phyloP scores from a whole-genome alignment of 2,797 vertebrate species.

The Parotocinclus haroldoi region DNA sequence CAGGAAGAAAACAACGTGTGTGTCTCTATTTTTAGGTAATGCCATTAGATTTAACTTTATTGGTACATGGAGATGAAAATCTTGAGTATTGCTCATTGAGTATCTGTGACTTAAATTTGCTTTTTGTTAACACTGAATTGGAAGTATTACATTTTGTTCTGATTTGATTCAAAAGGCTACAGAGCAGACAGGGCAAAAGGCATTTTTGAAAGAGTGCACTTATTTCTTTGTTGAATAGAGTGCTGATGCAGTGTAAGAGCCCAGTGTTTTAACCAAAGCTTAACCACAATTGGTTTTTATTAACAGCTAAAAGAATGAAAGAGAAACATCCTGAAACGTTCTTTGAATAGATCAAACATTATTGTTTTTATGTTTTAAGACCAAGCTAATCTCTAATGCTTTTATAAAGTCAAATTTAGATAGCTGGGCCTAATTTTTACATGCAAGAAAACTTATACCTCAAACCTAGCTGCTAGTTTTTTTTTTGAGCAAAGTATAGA shows the following conservation, averaged over 20 bases:
- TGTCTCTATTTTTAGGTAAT: slow-evolving; percentile 65
- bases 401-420: slow-evolving; percentile 43
- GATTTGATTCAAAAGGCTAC: slow-evolving; percentile 53
- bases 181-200: slow-evolving; percentile 42
- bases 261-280: slow-evolving; percentile 90
- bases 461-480: slow-evolving; percentile 86
- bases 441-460: slow-evolving; percentile 93
- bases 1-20: slow-evolving; percentile 62
- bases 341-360: slow-evolving; percentile 75
- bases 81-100: slow-evolving; percentile 66
- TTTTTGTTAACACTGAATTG: slow-evolving; percentile 57
- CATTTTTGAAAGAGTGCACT: slow-evolving; percentile 85
- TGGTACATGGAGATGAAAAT: slow-evolving; percentile 61
- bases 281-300: slow-evolving; percentile 69
- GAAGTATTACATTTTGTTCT: slow-evolving; percentile 59
- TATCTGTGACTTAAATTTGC: slow-evolving; percentile 73
- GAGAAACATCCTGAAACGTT: slow-evolving; percentile 68
- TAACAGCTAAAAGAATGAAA: slow-evolving; percentile 52
- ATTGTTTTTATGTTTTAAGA: slow-evolving; percentile 55
- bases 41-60: slow-evolving; percentile 61
- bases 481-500: slow-evolving; percentile 67
- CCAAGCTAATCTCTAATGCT: slow-evolving; percentile 62
- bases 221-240: slow-evolving; percentile 71
- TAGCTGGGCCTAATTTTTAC: slow-evolving; percentile 95
- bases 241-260: slow-evolving; percentile 70